A percentile compares a stretch with the other conserved stretches of the same genome.
phyloP scores from a whole-genome alignment of 2,113 vertebrate species.

The Eubucco bourcierii region DNA sequence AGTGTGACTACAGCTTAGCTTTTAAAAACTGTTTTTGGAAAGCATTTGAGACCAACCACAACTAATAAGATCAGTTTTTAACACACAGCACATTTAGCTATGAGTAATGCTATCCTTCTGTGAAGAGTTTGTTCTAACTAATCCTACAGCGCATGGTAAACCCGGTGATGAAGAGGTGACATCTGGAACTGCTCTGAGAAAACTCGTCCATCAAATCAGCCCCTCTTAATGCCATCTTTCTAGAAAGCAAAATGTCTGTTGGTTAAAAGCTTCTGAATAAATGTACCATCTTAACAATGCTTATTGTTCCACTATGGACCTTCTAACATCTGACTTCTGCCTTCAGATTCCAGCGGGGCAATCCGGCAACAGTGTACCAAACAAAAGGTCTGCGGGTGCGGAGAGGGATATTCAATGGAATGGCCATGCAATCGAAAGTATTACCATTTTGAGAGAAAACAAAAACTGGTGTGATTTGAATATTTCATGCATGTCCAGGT shows the following conservation, averaged over 20 bases:
- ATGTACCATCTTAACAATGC: neutral
- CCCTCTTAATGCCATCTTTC: neutral
- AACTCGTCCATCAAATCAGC: neutral
- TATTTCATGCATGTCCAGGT: constrained; percentile 77
- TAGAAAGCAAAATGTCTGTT: neutral
- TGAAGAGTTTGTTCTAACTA: neutral
- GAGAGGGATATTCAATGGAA: constrained; percentile 78
- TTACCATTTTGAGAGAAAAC: constrained; percentile 39
- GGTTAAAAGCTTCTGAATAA: neutral
- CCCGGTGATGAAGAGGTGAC: neutral
- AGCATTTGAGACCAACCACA: constrained; percentile 13
- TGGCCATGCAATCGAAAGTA: constrained; percentile 82
- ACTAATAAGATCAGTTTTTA: neutral
- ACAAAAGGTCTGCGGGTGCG: constrained; percentile 69
- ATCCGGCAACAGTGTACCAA: neutral
- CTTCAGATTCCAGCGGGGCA: neutral
- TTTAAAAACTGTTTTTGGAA: constrained; percentile 18
- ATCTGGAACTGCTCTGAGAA: constrained; percentile 12
- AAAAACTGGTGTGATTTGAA: constrained; percentile 65
- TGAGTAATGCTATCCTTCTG: neutral
- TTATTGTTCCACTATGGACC: neutral
- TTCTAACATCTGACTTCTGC: neutral
- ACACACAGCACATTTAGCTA: neutral
- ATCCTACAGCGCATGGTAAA: neutral
- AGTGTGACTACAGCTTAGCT: neutral